These are phyloP conservation scores for Harmothoe impar DNA, from an alignment of 2,888 invertebrate genomes.

Conservation along the genomic window DNA sequence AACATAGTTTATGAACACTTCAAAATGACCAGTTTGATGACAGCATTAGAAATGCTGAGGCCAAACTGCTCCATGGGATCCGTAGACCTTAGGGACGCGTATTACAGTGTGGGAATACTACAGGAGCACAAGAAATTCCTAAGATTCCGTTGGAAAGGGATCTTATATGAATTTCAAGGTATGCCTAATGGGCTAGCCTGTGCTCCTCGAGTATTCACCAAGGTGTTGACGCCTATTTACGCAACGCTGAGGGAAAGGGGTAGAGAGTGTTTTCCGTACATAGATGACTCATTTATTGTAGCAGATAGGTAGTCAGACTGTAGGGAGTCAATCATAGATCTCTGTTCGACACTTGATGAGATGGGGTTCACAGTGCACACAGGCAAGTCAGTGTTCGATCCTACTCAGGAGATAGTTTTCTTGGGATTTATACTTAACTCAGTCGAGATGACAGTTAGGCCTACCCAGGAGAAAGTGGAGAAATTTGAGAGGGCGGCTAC, in stretches of 20 bases:
- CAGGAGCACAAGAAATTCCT: conserved; percentile 64
- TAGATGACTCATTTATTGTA: conserved; percentile 67
- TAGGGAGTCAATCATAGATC: not conserved
- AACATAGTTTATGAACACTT: conserved; percentile 25
- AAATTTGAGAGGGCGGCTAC: not conserved
- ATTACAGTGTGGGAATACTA: conserved; percentile 67
- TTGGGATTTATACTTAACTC: conserved; percentile 70
- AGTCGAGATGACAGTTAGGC: too few species aligned
- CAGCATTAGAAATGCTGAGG: not conserved
- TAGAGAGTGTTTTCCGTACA: too few species aligned
- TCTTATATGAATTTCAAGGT: conserved; percentile 66
- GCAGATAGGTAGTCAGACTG: conserved; percentile 26
- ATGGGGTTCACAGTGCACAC: conserved; percentile 67
- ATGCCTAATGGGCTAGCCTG: conserved; percentile 72
- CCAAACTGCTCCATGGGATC: not conserved
- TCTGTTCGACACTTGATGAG: conserved; percentile 62
- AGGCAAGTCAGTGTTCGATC: conserved; percentile 65
- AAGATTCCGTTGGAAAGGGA: conserved; percentile 68
- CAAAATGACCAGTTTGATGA: conserved; percentile 24
- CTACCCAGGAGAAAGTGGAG: conserved; percentile 47
- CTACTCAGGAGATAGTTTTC: conserved; percentile 66
- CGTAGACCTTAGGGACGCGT: conserved; percentile 62
- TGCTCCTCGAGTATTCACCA: too few species aligned
- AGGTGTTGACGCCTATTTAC: too few species aligned
- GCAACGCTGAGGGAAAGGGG: too few species aligned